Percentiles rank a stretch among this genome's conserved stretches.
Evolutionary conservation across 1,140 invertebrate species (phyloP).

Genomic region (Dendrolimus punctatus): DNA sequence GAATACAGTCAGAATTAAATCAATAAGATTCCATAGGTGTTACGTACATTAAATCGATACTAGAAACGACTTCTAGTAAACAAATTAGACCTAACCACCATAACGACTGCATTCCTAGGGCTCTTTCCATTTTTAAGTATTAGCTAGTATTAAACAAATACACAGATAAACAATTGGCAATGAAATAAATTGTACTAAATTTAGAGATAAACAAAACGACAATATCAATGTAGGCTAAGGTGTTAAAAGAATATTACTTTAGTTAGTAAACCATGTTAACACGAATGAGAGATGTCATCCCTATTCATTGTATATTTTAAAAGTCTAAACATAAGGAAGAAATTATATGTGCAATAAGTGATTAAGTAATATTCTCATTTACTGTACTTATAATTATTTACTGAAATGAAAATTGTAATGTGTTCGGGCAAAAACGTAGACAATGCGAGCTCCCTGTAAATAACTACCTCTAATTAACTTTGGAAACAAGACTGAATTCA

Average conservation of each 20-base stretch:
- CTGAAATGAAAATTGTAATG: no score
- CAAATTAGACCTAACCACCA: no score
- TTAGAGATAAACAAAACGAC: slow-evolving; percentile 56
- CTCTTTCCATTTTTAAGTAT: no score
- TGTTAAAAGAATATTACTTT: slow-evolving; percentile 22
- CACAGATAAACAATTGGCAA: slow-evolving; percentile 5
- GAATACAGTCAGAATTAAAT: no score
- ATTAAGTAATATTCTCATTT: no score
- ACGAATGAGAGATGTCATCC: neutral
- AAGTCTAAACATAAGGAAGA: neutral
- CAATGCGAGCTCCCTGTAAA: slow-evolving; percentile 3
- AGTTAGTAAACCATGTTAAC: slow-evolving; percentile 1
- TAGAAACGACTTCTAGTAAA: no score
- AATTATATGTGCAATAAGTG: no score
- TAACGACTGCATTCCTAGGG: no score
- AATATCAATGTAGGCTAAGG: slow-evolving; percentile 59
- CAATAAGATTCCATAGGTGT: no score
- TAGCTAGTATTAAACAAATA: no score
- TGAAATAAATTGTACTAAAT: slow-evolving; percentile 24
- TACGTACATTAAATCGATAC: no score
- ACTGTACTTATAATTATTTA: no score
- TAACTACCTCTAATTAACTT: slow-evolving; percentile 63
- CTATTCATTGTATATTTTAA: neutral
- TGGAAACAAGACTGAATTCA: slow-evolving; percentile 70
- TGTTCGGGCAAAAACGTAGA: neutral